These are phyloP conservation scores for Caenorhabditis drosophilae DNA, from an alignment of 2,888 invertebrate genomes.

Conservation along the genomic window DNA sequence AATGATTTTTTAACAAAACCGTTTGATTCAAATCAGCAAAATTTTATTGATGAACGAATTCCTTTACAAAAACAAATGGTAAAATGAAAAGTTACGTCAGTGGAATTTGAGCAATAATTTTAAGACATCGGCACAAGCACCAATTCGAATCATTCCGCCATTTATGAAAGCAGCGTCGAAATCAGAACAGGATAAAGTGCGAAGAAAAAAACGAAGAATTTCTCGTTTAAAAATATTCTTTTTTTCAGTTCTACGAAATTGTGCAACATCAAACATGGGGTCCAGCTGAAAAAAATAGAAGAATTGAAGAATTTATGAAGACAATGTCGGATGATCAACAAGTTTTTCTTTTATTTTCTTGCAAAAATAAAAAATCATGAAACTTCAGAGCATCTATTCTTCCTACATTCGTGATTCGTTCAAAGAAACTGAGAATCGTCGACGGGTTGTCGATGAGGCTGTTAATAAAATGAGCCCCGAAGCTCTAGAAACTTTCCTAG, in stretches of 20 bases:
- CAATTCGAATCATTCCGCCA: constrained; percentile 50
- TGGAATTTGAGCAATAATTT: too few species aligned
- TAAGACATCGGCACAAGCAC: constrained; percentile 7
- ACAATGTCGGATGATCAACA: constrained; percentile 42
- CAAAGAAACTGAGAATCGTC: constrained; percentile 19
- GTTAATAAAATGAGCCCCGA: constrained; percentile 48
- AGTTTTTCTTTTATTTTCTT: too few species aligned
- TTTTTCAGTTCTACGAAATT: constrained; percentile 52
- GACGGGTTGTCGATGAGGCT: constrained; percentile 39
- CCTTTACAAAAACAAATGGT: too few species aligned
- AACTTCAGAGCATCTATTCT: too few species aligned
- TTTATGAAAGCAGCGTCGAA: constrained; percentile 47
- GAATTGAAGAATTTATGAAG: constrained; percentile 49
- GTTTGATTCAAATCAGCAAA: too few species aligned
- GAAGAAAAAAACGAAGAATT: constrained; percentile 1
- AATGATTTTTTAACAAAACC: too few species aligned
- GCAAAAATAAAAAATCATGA: too few species aligned
- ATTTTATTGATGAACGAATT: too few species aligned
- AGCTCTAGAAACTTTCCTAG: constrained; percentile 52
- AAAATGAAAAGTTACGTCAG: too few species aligned
- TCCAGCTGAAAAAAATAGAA: constrained; percentile 41
- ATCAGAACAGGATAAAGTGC: constrained; percentile 47
- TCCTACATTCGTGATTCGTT: too few species aligned
- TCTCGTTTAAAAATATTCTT: background rate
- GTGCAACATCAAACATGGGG: constrained; percentile 52